Evolutionary conservation across 2,113 vertebrate species (phyloP), one percentile per base, ranked within the genome.

Genomic region (Isichthys henryi): DNA sequence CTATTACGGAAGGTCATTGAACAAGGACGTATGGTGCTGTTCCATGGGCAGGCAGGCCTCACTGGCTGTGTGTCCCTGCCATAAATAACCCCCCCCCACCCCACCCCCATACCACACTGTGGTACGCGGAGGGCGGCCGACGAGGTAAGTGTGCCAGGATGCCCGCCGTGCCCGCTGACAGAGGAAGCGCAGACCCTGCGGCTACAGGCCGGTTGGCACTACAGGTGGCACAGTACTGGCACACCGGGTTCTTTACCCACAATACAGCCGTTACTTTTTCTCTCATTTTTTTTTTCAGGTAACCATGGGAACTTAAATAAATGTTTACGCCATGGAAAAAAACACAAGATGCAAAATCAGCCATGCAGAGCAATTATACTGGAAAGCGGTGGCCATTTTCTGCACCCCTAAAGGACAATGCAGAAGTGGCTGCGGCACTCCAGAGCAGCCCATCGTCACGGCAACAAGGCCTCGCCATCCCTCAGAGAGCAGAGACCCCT

Each of bases 1-100:
- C 86, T 88, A 88, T 66, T 62, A 88, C n/a, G 23, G 53, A 62
- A 88, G 86, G 86, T 88, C 86, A 62, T 88, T 62, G 15, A 43
- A 45, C 53, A 88, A 88, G 86, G 86, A 88, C 53, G 10, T 5
- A 5, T 31, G 53, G 52, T 5, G 19, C 53, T 17, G 53, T 10
- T 62, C 27, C 53, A 21, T 45, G 10, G 49, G 52, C 39, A 46
- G 53, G 53, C 49, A 50, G 53, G 10, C 31, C 15, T 31, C 50
- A 5, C 85, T 39, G 23, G 48, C 85, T n/a, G 53, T 9, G 10
- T 43, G 21, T 39, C 53, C 49, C 86, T 88, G 39, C 86, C 86
- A 88, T 88, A 88, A 58, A 88, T 88, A 88, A 62, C 56, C 52
- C 52, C n/a, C 27, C 83, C 49, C 31, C 52, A n/a, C 52, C 52